Percentiles rank a stretch among this genome's conserved stretches.
These are phyloP conservation scores for Pelodytes ibericus DNA, from an alignment of 2,797 vertebrate genomes.

Conservation along the genomic window DNA sequence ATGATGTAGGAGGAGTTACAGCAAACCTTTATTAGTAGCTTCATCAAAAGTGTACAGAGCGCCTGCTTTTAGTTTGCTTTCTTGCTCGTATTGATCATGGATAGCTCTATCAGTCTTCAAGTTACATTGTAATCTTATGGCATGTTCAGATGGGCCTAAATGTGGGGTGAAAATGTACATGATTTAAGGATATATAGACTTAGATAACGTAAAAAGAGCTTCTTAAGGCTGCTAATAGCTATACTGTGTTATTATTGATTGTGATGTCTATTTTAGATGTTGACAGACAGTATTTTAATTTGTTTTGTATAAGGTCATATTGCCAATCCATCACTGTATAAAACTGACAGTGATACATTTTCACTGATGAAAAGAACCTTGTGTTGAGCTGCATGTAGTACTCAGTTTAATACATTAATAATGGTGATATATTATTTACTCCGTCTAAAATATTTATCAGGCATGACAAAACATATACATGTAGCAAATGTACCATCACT, in stretches of 20 bases:
- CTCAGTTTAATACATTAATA: slow-evolving; percentile 50
- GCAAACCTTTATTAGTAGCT: too few relatives aligned
- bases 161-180: slow-evolving; percentile 15
- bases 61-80: too few relatives aligned
- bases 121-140: too few relatives aligned
- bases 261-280: slow-evolving; percentile 32
- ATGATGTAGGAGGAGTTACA: too few relatives aligned
- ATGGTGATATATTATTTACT: slow-evolving; percentile 52
- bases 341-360: slow-evolving; percentile 47
- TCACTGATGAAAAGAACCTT: slow-evolving; percentile 37
- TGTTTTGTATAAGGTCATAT: slow-evolving; percentile 51
- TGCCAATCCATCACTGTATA: slow-evolving; percentile 36
- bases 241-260: slow-evolving; percentile 20
- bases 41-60: too few relatives aligned
- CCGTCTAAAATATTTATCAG: slow-evolving; percentile 50
- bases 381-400: slow-evolving; percentile 29
- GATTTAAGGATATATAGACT: slow-evolving; percentile 19
- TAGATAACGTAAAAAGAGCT: slow-evolving; percentile 8
- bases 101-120: too few relatives aligned
- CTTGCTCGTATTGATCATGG: too few relatives aligned
- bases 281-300: slow-evolving; percentile 49
- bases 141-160: too few relatives aligned
- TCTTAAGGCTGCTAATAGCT: slow-evolving; percentile 28
- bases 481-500: slow-evolving; percentile 20
- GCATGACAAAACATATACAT: slow-evolving; percentile 42